phyloP scores from a whole-genome alignment of 1,140 invertebrate species.

The Aplysia californica region DNA sequence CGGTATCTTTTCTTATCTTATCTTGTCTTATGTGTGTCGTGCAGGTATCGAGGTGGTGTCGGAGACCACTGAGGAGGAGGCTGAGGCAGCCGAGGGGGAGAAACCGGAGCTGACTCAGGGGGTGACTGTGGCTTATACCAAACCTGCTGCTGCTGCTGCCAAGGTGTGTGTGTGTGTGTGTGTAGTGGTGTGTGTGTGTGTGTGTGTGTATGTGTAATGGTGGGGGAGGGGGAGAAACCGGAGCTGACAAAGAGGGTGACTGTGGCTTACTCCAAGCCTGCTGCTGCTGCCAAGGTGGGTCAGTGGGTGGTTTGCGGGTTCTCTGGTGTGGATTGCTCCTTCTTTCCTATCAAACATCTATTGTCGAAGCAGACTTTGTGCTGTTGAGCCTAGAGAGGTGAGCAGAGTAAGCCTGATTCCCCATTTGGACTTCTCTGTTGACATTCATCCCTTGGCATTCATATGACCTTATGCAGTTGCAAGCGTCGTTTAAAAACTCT shows the following conservation, averaged over 20 bases:
- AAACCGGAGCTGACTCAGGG: constrained; percentile 72
- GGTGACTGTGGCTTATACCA: constrained; percentile 76
- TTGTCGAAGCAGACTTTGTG: too few relatives aligned
- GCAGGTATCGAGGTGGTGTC: constrained; percentile 58
- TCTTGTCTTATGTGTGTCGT: background rate
- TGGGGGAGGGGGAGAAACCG: constrained; percentile 44
- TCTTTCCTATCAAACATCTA: too few relatives aligned
- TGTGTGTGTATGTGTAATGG: too few relatives aligned
- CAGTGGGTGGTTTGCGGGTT: background rate
- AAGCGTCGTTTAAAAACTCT: too few relatives aligned
- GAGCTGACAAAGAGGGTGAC: constrained; percentile 74
- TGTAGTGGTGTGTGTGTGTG: too few relatives aligned
- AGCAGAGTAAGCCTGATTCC: too few relatives aligned
- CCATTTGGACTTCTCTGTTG: too few relatives aligned
- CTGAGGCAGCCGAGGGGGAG: constrained; percentile 46
- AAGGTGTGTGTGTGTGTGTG: too few relatives aligned
- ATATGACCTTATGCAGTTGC: too few relatives aligned
- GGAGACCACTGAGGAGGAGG: constrained; percentile 58
- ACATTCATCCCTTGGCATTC: too few relatives aligned
- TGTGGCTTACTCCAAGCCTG: constrained; percentile 76
- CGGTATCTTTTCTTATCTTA: background rate
- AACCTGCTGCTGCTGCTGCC: constrained; percentile 64
- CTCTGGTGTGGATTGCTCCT: background rate
- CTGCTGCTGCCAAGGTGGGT: background rate
- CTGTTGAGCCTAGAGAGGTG: too few relatives aligned